These are phyloP conservation scores for Leucopsar rothschildi DNA, from an alignment of 2,113 vertebrate genomes.

Conservation along the genomic window DNA sequence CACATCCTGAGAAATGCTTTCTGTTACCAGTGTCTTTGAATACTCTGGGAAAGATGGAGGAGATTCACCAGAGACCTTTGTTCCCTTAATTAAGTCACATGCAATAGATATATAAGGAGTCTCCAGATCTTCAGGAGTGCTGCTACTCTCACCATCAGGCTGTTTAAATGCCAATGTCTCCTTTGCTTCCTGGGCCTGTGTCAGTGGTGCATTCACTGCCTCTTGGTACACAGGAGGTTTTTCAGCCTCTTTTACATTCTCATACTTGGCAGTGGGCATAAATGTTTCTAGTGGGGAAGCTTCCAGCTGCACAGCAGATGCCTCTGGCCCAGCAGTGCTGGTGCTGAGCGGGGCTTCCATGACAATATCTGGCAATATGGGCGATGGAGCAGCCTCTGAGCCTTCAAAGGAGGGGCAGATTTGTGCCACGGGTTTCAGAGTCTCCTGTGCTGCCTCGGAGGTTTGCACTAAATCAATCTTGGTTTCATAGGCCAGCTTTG, in stretches of 20 bases:
- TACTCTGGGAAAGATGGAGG: constrained; percentile 50
- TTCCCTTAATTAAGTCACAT: constrained; percentile 92
- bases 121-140: constrained; percentile 70
- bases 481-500: constrained; percentile 79
- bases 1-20: constrained; percentile 47
- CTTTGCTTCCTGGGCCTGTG: constrained; percentile 39
- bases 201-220: constrained; percentile 71
- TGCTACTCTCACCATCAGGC: constrained; percentile 11
- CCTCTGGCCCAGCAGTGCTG: constrained; percentile 74
- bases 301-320: constrained; percentile 74
- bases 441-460: constrained; percentile 75
- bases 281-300: constrained; percentile 76
- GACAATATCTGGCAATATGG: constrained; percentile 90
- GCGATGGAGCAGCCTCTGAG: constrained; percentile 77
- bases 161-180: constrained; percentile 24
- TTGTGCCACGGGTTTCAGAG: constrained; percentile 64
- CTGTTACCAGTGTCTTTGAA: constrained; percentile 42
- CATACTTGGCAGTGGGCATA: constrained; percentile 72
- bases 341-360: constrained; percentile 89
- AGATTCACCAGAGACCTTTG: constrained; percentile 72
- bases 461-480: constrained; percentile 80
- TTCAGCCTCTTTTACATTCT: constrained; percentile 76
- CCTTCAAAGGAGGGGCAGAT: constrained; percentile 78
- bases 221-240: constrained; percentile 86
- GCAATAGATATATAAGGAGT: constrained; percentile 82